These are phyloP conservation scores for Cheiracanthium punctorium DNA, from an alignment of 2,888 invertebrate species.

Conservation along the genomic window DNA sequence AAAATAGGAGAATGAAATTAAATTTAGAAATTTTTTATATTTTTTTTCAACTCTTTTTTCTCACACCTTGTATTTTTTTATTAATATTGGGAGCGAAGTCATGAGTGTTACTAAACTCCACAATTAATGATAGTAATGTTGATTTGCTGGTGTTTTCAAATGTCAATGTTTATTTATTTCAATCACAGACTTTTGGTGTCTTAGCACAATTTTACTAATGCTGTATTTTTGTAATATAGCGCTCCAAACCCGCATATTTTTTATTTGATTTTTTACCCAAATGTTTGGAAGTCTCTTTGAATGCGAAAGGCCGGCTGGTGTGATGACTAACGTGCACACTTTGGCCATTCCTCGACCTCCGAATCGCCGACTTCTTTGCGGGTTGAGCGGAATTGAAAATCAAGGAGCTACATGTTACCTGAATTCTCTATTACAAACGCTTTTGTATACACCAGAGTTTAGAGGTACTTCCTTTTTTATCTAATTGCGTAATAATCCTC, in stretches of 20 bases:
- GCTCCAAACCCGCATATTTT: slow-evolving; percentile 24
- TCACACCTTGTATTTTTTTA: too few species aligned
- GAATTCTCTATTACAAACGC: slow-evolving; percentile 76
- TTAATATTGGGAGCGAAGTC: too few species aligned
- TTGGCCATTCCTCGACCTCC: slow-evolving; percentile 52
- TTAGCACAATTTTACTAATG: slow-evolving; percentile 41
- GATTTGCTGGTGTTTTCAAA: slow-evolving; percentile 47
- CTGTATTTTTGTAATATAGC: slow-evolving; percentile 61
- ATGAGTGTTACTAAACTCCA: background rate
- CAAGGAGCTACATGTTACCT: slow-evolving; percentile 77
- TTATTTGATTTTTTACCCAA: slow-evolving; percentile 40
- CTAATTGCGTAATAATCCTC: too few species aligned
- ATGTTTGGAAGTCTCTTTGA: slow-evolving; percentile 71
- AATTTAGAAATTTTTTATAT: too few species aligned
- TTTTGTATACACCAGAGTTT: slow-evolving; percentile 77
- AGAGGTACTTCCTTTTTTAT: too few species aligned
- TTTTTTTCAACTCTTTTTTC: too few species aligned
- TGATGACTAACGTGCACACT: slow-evolving; percentile 64
- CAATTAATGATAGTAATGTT: background rate
- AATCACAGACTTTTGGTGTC: slow-evolving; percentile 28
- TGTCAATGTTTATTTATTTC: slow-evolving; percentile 39
- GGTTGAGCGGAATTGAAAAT: slow-evolving; percentile 76
- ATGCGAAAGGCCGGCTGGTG: slow-evolving; percentile 67
- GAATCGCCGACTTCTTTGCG: slow-evolving; percentile 63
- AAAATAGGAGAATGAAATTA: too few species aligned